Conservation (phyloP, 2,888 invertebrate genomes). For the Teleogryllus oceanicus region DNA sequence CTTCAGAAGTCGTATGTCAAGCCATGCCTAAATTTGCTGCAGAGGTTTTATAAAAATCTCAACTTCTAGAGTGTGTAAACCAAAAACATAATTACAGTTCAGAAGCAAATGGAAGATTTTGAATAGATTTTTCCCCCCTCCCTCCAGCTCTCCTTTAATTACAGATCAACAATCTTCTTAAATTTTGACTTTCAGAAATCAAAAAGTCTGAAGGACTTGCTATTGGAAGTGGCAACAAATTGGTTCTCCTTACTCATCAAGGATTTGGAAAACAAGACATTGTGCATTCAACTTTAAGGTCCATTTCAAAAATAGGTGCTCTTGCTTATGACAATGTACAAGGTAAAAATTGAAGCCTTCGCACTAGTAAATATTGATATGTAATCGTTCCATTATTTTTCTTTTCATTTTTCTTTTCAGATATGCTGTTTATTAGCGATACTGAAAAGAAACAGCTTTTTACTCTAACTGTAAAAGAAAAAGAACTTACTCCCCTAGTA, state of each 20-base stretch:
- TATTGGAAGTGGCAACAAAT: slow-evolving; percentile 55
- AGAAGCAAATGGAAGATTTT: too few species aligned
- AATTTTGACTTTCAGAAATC: slow-evolving; percentile 43
- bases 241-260: slow-evolving; percentile 63
- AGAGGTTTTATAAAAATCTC: too few species aligned
- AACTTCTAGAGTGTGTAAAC: too few species aligned
- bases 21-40: too few species aligned
- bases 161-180: background rate
- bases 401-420: slow-evolving; percentile 30
- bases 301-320: slow-evolving; percentile 55
- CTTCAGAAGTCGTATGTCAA: too few species aligned
- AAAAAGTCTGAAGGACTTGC: slow-evolving; percentile 53
- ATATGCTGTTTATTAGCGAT: slow-evolving; percentile 51
- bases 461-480: slow-evolving; percentile 44
- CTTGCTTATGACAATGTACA: slow-evolving; percentile 62
- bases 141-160: too few species aligned
- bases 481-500: slow-evolving; percentile 44
- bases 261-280: slow-evolving; percentile 63
- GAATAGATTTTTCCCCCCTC: too few species aligned
- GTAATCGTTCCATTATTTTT: background rate
- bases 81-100: too few species aligned
- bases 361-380: too few species aligned
- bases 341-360: slow-evolving; percentile 44
- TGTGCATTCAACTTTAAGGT: slow-evolving; percentile 39
- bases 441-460: slow-evolving; percentile 49